Conservation (phyloP, 2,797 vertebrate species). For the Erethizon dorsatum region DNA sequence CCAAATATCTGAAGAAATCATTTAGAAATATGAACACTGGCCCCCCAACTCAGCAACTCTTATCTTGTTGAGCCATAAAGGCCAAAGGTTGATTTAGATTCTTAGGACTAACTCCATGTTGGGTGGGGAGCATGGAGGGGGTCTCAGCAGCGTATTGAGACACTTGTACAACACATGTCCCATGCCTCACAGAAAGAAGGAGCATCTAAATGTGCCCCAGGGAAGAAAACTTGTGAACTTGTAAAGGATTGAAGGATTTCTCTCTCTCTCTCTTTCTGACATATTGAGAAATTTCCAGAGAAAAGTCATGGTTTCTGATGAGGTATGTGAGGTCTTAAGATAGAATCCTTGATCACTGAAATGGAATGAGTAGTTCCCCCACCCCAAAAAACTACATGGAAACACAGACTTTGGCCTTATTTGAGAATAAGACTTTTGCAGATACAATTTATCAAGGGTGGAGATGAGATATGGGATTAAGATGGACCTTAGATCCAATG, state of each 20-base stretch:
- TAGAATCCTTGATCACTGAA: background rate
- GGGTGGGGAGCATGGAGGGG: too few relatives aligned
- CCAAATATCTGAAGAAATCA: background rate
- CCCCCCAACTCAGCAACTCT: background rate
- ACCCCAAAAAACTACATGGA: background rate
- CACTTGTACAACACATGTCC: background rate
- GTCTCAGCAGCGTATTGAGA: background rate
- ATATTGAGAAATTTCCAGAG: constrained; percentile 2
- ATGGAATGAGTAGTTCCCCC: background rate
- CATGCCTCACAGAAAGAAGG: background rate
- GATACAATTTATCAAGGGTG: background rate
- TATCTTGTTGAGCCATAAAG: background rate
- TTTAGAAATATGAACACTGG: background rate
- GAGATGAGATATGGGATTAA: background rate
- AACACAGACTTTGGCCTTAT: background rate
- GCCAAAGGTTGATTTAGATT: background rate
- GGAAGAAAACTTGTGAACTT: background rate
- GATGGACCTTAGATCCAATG: background rate
- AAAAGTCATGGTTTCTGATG: background rate
- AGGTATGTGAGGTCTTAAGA: background rate
- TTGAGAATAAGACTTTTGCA: background rate
- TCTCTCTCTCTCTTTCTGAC: background rate
- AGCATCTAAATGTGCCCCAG: background rate
- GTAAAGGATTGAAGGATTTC: too few relatives aligned
- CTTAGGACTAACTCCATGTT: background rate